Base-by-base conservation (phyloP, 2,888 invertebrate genomes). In the Phaonia tiefii region DNA sequence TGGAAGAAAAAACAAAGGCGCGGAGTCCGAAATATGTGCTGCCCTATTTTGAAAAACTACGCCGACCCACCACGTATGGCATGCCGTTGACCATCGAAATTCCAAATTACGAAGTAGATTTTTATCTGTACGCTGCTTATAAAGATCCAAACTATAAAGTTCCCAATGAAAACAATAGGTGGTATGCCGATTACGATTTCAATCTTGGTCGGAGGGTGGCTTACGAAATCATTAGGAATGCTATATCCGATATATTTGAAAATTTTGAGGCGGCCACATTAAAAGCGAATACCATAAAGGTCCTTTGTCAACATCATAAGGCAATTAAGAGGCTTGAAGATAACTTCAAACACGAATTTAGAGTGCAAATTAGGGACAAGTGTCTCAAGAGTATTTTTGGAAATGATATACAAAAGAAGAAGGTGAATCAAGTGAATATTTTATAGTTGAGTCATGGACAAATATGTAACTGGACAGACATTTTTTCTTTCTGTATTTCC, bases 11-110 rank as follows among this genome's bases (percentile, higher is more conserved):
- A 10, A 42, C 37, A 10, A 8, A 67, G 39, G 66, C 15, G 46
- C 13, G 5, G 0, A 65, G 75, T 3, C 1, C 10, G 1, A 17
- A 25, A n/a, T 66, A 73, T 65, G n/a, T 71, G 2, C 77, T 83
- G 20, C 87, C 87, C 1, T 87, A 87, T 80, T 85, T 86, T 49
- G 74, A 84, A 58, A 84, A 83, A 37, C 63, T 84, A 25, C 63
- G 49, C 2, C 76, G 75, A 20, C 86, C 84, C 4, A 10, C 63
- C 3, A 65, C 49, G 3, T 83, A 80, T 69, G 84, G 83, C 17
- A 83, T 83, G 39, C 39, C 70, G 10, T 58, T 84, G 1, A 75
- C 73, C 11, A 20, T 79, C 3, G 15, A 71, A 0, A 49, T 79
- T 15, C 83, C 84, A 0, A 75, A 79, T 54, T 79, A 77, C 26